A percentile compares a stretch with the other conserved stretches of the same genome.
These are phyloP conservation scores for Sphaeramia orbicularis DNA, from an alignment of 2,797 vertebrate genomes.

Conservation along the genomic window DNA sequence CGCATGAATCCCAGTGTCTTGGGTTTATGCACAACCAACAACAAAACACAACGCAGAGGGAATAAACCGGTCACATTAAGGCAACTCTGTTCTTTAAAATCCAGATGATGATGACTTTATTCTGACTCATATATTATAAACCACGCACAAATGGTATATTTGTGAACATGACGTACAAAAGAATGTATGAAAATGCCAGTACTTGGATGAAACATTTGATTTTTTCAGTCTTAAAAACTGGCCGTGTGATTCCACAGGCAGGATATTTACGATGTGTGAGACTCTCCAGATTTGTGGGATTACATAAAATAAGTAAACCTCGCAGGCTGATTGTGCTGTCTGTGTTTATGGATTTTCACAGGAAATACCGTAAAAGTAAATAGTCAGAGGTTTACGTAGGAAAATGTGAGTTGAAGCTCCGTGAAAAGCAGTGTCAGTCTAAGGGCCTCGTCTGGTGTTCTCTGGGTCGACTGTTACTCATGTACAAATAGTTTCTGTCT, in stretches of 20 bases:
- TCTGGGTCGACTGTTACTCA: conserved; percentile 46
- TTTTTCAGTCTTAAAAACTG: neutral
- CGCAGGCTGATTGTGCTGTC: conserved; percentile 21
- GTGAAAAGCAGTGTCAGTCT: conserved; percentile 34
- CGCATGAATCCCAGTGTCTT: no score
- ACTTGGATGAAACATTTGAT: conserved; percentile 18
- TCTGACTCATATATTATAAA: no score
- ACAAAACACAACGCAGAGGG: no score
- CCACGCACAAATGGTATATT: neutral
- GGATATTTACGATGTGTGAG: conserved; percentile 59
- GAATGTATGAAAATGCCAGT: conserved; percentile 25
- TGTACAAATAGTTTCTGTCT: conserved; percentile 55
- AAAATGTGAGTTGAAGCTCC: conserved; percentile 60
- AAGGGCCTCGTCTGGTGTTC: conserved; percentile 27
- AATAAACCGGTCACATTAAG: no score
- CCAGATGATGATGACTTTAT: no score
- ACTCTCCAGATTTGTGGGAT: conserved; percentile 53
- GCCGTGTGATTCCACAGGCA: conserved; percentile 11
- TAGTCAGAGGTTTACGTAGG: conserved; percentile 42
- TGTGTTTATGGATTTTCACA: conserved; percentile 64
- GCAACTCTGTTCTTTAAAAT: no score
- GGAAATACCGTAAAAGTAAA: conserved; percentile 54
- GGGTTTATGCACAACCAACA: no score
- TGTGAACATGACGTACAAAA: neutral
- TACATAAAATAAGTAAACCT: conserved; percentile 42